Evolutionary conservation across 1,140 invertebrate species (phyloP).

Genomic region (Zaprionus davidi): DNA sequence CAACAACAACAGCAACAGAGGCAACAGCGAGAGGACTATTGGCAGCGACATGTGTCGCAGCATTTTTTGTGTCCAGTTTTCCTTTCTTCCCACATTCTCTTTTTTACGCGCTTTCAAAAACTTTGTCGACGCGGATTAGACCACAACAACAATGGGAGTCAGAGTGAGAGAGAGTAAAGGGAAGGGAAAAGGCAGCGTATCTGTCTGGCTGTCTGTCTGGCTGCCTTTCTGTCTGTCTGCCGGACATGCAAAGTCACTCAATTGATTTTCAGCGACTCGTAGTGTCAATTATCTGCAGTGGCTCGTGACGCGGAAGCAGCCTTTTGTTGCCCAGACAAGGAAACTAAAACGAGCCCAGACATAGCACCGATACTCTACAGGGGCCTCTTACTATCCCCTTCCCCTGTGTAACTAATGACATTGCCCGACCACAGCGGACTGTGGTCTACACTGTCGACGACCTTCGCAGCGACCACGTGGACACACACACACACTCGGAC

Average conservation of each 20-base stretch:
- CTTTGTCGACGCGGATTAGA: conserved; percentile 40
- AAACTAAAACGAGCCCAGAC: conserved; percentile 27
- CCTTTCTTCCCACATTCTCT: conserved; percentile 44
- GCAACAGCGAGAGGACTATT: conserved; percentile 11
- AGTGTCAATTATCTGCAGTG: conserved; percentile 67
- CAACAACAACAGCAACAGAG: conserved; percentile 23
- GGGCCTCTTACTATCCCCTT: background rate
- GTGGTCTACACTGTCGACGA: conserved; percentile 37
- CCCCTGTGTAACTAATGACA: conserved; percentile 57
- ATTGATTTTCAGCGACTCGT: conserved; percentile 73
- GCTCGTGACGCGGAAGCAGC: conserved; percentile 20
- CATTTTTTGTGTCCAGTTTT: conserved; percentile 12
- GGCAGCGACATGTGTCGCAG: conserved; percentile 34
- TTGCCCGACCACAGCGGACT: conserved; percentile 43
- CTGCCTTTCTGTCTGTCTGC: background rate
- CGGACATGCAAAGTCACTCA: conserved; percentile 73
- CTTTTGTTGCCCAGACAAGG: conserved; percentile 51
- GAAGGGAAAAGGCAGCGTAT: background rate
- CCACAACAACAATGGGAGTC: conserved; percentile 29
- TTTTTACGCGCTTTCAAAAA: conserved; percentile 42
- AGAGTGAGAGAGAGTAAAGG: conserved; percentile 19
- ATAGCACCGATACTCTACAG: background rate
- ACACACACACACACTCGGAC: conserved; percentile 20
- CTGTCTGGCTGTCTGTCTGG: background rate
- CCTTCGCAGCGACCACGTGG: conserved; percentile 52